Evolutionary conservation across 2,797 vertebrate genomes (phyloP), one percentile per base, ranked within the genome.

Genomic region (Cyprinodon diabolis): DNA sequence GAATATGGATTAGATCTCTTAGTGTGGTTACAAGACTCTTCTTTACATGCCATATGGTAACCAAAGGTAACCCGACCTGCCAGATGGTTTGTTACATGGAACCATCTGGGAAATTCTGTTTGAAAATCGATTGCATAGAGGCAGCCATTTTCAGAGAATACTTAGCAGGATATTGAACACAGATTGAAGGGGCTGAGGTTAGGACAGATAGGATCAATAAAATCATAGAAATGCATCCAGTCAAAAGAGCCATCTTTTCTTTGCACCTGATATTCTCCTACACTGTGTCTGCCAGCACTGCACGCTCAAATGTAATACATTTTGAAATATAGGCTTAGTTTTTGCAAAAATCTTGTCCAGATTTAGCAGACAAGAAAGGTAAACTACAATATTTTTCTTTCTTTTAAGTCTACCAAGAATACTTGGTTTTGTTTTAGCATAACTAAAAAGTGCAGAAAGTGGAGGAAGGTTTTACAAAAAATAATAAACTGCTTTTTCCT

Each of bases 61-160:
- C 67, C 74, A 65, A 68, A 54, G 67, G 74, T 75, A 76, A 56
- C 58, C 51, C 56, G 74, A 69, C 74, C 74, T 76, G 37, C 68
- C 74, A 70, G 74, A 76, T 69, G 68, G 74, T 69, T 62, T 65
- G 58, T 48, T 69, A 30, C 58, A 47, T 37, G 21, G 25, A 70
- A 65, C 74, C 74, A 69, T 69, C 55, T 72, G 69, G 75, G n/a
- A 52, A 68, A 45, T 72, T 37, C 63, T 58, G n/a, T 60, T 21
- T 51, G 30, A 49, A 69, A 69, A 63, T 75, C 48, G 57, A 69
- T 75, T 75, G 23, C 17, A 30, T 45, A 69, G 13, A 13, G 51
- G 45, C 45, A 58, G 65, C 17, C 30, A 4, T 25, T 74, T 74
- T 57, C 8, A 67, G 47, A 37, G 19, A 67, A 57, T n/a, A 55